Evolutionary conservation across 2,888 invertebrate genomes (phyloP), one percentile per base, ranked within the genome.

Genomic region (Plebejus anna): DNA sequence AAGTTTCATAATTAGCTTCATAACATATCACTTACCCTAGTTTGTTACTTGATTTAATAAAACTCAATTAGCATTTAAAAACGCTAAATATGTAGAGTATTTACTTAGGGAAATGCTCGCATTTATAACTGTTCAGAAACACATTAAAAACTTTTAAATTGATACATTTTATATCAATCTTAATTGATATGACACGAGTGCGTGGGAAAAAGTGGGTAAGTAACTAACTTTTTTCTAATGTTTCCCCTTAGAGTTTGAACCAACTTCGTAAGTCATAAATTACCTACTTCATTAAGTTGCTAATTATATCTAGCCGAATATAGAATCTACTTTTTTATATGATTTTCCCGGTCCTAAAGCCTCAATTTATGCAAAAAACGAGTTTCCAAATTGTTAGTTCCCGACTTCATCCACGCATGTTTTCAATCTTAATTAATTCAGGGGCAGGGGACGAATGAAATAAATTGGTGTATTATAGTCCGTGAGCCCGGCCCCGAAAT

Each of bases 341-440:
- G 2, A 42, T 42, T 47, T 9, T 9, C 42, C 42, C 2, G 9
- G 42, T 47, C 42, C 9, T 22, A 22, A 42, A 42, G 42, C 2
- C 42, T 9, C 0, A 22, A 22, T 22, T 47, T 47, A 2, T 2
- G 9, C 9, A 47, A 47, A 47, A 47, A 9, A 6, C 1, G 1
- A 47, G 9, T 47, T 47, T 9, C 2, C 47, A 47, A 47, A 9
- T 47, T 11, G 9, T 47, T 47, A 47, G 0, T 47, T 47, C 9
- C 47, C 47, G 9, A 47, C 9, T 11, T 47, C 47, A 47, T 47
- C 11, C 47, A 47, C 22, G 22, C 6, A 11, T 47, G 47, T 47
- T 9, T 91, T 92, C 90, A 90, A 91, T 92, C 91, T 92, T 91
- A 92, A 92, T 92, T 91, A 92, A 91, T 88, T 86, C 87, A 81